Conservation (phyloP, 2,797 vertebrate genomes). For the Cuculus canorus region DNA sequence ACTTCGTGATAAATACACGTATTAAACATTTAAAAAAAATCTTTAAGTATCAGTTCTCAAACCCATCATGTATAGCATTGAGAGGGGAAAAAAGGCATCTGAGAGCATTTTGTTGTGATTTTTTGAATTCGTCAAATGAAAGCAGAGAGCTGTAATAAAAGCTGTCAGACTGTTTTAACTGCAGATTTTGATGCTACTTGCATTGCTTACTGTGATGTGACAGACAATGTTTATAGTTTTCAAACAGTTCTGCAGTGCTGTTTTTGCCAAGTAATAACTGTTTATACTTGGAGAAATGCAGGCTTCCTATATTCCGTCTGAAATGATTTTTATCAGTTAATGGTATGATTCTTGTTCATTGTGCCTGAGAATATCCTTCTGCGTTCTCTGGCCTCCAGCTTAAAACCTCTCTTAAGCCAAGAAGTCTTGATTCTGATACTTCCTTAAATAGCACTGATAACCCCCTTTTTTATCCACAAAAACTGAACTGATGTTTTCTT, state of each 20-base stretch:
- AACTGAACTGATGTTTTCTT: background rate
- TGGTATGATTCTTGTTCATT: background rate
- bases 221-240: slow-evolving; percentile 56
- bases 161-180: slow-evolving; percentile 53
- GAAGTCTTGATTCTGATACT: background rate
- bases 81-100: background rate
- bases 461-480: background rate
- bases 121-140: slow-evolving; percentile 18
- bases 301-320: background rate
- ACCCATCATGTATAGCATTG: background rate
- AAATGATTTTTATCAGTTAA: background rate
- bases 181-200: slow-evolving; percentile 51
- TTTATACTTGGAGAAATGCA: slow-evolving; percentile 2
- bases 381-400: accelerated
- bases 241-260: slow-evolving; percentile 30
- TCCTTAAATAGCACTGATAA: background rate
- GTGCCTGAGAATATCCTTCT: background rate
- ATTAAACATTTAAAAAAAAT: background rate
- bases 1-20: background rate
- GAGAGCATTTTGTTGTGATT: slow-evolving; percentile 15
- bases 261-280: slow-evolving; percentile 41
- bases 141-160: slow-evolving; percentile 55
- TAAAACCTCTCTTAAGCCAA: background rate
- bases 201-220: slow-evolving; percentile 52
- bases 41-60: background rate